These are phyloP conservation scores for Lithophane ornitopus DNA, from an alignment of 2,888 invertebrate species.

Conservation along the genomic window DNA sequence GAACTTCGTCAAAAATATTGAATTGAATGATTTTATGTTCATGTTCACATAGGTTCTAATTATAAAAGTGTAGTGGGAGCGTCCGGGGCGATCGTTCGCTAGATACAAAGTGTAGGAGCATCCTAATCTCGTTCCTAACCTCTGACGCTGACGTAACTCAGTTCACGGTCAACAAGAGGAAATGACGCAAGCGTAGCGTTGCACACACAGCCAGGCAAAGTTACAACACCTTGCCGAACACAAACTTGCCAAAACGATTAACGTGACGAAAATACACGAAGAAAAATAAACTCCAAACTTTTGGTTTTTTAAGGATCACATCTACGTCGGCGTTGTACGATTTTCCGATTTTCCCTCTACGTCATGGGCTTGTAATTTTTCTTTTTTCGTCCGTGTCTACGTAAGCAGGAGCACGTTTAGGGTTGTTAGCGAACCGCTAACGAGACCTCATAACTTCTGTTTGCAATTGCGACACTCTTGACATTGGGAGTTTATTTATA, in stretches of 20 bases:
- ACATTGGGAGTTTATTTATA: conserved; percentile 70
- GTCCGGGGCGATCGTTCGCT: conserved; percentile 76
- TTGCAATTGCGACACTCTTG: conserved; percentile 72
- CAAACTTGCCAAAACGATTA: conserved; percentile 81
- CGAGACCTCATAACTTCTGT: conserved; percentile 61
- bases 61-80: conserved; percentile 59
- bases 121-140: conserved; percentile 83
- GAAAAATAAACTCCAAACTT: conserved; percentile 43
- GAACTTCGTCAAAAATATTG: conserved; percentile 25
- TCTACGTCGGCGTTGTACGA: conserved; percentile 55
- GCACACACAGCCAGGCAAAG: conserved; percentile 72
- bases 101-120: conserved; percentile 79
- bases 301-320: conserved; percentile 65
- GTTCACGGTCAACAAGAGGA: conserved; percentile 90
- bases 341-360: conserved; percentile 26
- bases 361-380: conserved; percentile 46
- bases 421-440: conserved; percentile 70
- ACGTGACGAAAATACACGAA: conserved; percentile 70
- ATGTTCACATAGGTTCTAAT: conserved; percentile 57
- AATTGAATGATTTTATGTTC: conserved; percentile 42
- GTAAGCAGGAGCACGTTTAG: conserved; percentile 43
- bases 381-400: conserved; percentile 56
- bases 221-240: conserved; percentile 78
- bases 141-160: conserved; percentile 84
- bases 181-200: conserved; percentile 86